A percentile compares a stretch with the other conserved stretches of the same genome.
Conservation (phyloP, 23 tunicate species). For the Clavelina lepadiformis region DNA sequence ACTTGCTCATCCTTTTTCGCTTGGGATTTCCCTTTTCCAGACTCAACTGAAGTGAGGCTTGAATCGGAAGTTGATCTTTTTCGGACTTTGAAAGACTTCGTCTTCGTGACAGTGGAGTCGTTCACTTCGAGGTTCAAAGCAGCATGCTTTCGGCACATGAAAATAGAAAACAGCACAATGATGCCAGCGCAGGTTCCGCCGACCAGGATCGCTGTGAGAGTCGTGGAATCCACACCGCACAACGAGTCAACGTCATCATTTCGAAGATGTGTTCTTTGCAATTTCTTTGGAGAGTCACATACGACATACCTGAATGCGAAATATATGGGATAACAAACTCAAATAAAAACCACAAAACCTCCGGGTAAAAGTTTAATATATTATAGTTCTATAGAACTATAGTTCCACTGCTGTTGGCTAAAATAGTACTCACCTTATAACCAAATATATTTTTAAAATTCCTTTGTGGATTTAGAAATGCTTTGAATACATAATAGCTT, state of each 20-base stretch:
- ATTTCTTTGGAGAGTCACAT: conserved; percentile 9
- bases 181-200: neutral
- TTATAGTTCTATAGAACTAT: too few relatives aligned
- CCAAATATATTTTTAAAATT: too few relatives aligned
- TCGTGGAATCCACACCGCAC: neutral
- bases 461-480: too few relatives aligned
- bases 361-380: neutral
- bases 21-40: conserved; percentile 1
- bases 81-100: neutral
- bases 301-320: neutral
- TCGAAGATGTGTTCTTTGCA: neutral
- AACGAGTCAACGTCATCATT: neutral
- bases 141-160: conserved; percentile 11
- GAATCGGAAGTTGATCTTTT: too few relatives aligned
- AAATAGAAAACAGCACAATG: neutral
- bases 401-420: too few relatives aligned
- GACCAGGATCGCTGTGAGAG: neutral
- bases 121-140: conserved; percentile 1
- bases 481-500: too few relatives aligned
- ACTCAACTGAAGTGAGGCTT: too few relatives aligned
- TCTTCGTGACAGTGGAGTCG: neutral
- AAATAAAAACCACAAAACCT: neutral
- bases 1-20: neutral
- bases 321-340: neutral
- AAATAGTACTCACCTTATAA: too few relatives aligned